These are phyloP conservation scores for Anisognathus igniventris DNA, from an alignment of 2,797 vertebrate genomes.

Conservation along the genomic window DNA sequence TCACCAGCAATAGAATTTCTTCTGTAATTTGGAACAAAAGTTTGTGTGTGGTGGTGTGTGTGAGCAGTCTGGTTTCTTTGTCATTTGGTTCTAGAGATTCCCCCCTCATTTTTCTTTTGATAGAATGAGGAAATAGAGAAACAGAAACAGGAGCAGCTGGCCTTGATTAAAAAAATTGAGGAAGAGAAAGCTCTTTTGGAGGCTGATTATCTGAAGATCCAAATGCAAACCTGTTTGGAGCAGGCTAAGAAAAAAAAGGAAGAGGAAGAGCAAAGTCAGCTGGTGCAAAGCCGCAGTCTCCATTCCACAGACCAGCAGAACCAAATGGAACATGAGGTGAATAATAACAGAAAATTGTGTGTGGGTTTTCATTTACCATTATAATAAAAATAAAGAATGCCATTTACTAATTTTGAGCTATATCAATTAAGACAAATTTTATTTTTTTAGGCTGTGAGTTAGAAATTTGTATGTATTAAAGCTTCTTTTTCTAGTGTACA, in stretches of 20 bases:
- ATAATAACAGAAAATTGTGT: neutral
- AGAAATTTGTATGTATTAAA: neutral
- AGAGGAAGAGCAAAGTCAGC: conserved; percentile 15
- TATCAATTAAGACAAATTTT: neutral
- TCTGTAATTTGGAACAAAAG: neutral
- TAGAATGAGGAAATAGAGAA: conserved; percentile 84
- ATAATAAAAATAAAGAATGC: neutral
- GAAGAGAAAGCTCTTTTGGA: conserved; percentile 81
- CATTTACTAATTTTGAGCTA: neutral
- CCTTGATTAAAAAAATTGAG: conserved; percentile 83
- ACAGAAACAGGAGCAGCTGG: conserved; percentile 84
- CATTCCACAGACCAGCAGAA: neutral
- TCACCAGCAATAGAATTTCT: neutral
- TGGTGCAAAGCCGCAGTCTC: neutral
- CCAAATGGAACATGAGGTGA: conserved; percentile 41
- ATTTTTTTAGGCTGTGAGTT: neutral
- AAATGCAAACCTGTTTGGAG: conserved; percentile 64
- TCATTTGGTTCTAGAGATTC: neutral
- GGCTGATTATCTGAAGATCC: conserved; percentile 76
- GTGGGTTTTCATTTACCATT: neutral
- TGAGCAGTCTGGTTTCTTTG: neutral
- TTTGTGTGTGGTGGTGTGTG: neutral
- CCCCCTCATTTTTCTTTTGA: neutral
- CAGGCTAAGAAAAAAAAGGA: conserved; percentile 38
- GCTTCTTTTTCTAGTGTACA: neutral